Conservation (phyloP, 2,113 vertebrate species). For the Aegithalos caudatus region DNA sequence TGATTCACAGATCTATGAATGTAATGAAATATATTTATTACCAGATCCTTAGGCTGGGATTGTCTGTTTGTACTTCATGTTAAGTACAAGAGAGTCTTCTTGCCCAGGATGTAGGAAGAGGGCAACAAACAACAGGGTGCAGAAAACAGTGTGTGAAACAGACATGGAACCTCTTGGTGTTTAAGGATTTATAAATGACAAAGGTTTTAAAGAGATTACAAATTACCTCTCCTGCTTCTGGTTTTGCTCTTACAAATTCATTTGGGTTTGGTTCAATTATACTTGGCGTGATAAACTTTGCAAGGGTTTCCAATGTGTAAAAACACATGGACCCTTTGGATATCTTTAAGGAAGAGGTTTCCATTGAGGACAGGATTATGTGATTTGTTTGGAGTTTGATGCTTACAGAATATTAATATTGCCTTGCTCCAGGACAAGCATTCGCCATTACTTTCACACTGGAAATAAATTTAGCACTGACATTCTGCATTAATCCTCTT, state of each 20-base stretch:
- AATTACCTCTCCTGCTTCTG: neutral
- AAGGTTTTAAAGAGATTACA: slow-evolving; percentile 20
- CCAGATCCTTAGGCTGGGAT: neutral
- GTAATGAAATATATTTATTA: neutral
- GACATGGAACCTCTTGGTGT: neutral
- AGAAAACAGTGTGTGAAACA: neutral
- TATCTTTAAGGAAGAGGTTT: slow-evolving; percentile 9
- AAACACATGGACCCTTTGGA: neutral
- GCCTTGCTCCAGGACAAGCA: neutral
- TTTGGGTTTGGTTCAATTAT: neutral
- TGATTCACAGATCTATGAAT: neutral
- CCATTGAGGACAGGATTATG: neutral
- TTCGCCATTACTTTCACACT: neutral
- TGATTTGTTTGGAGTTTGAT: neutral
- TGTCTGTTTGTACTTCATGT: neutral
- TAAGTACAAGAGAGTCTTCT: neutral
- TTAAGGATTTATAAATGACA: neutral
- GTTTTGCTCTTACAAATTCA: slow-evolving; percentile 12
- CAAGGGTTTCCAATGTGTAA: slow-evolving; percentile 13
- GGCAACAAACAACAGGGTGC: neutral
- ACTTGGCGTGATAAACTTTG: slow-evolving; percentile 2
- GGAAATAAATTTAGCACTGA: neutral
- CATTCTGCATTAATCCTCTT: neutral
- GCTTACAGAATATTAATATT: neutral
- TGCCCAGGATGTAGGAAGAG: neutral